phyloP scores from a whole-genome alignment of 2,888 invertebrate genomes.

The Cantharis flavilabris region DNA sequence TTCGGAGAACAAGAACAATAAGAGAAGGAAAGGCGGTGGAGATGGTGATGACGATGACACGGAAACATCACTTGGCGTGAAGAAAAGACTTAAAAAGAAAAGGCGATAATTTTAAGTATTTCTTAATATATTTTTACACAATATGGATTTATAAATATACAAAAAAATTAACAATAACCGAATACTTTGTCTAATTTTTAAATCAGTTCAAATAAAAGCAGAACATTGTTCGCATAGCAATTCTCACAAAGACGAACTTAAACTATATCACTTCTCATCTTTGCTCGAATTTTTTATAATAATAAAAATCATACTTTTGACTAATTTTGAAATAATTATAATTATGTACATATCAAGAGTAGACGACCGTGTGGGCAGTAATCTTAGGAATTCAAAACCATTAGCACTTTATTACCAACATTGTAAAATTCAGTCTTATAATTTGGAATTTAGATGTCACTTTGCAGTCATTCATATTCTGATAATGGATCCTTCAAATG shows the following conservation, averaged over 20 bases:
- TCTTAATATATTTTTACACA: not conserved
- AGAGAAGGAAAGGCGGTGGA: slow-evolving; percentile 62
- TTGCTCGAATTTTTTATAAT: not conserved
- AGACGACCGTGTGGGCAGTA: not conserved
- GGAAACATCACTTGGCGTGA: slow-evolving; percentile 78
- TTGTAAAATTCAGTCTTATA: not conserved
- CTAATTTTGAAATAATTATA: not conserved
- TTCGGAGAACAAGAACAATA: slow-evolving; percentile 69
- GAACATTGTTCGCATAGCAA: not conserved
- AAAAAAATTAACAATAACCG: not conserved
- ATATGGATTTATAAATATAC: slow-evolving; percentile 5
- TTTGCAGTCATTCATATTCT: not conserved
- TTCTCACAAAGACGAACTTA: not conserved
- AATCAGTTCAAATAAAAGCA: not conserved
- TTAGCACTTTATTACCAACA: not conserved
- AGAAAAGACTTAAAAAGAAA: slow-evolving; percentile 71
- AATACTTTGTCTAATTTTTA: not conserved
- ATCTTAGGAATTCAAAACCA: not conserved
- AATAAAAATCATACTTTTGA: not conserved
- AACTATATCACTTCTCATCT: not conserved
- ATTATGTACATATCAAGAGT: not conserved
- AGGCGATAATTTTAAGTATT: slow-evolving; percentile 34
- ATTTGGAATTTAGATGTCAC: not conserved
- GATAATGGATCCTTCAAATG: not conserved
- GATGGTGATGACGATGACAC: slow-evolving; percentile 73